Evolutionary conservation across 1,140 invertebrate species (phyloP).

Genomic region (Protaetia brevitarsis): DNA sequence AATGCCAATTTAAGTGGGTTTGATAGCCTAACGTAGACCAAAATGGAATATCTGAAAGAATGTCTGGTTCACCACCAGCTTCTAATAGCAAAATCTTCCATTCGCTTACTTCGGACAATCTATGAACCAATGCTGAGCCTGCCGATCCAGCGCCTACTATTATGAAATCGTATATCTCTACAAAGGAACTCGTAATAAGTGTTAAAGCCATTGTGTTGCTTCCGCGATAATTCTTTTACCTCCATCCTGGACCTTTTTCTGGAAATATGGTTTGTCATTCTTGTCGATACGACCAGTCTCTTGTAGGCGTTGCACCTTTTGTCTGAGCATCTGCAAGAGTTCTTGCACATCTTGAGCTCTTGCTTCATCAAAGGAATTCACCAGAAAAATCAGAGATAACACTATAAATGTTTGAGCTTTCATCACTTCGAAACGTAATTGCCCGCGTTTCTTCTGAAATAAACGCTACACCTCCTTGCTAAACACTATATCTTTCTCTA

Average conservation of each 20-base stretch:
- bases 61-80: conserved; percentile 58
- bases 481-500: too few relatives aligned
- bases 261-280: not conserved
- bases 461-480: too few relatives aligned
- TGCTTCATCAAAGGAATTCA: not conserved
- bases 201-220: not conserved
- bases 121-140: conserved; percentile 81
- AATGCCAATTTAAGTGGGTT: not conserved
- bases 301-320: not conserved
- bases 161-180: conserved; percentile 68
- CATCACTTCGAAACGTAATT: too few relatives aligned
- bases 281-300: not conserved
- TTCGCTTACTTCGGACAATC: conserved; percentile 67
- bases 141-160: conserved; percentile 87
- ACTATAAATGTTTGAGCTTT: too few relatives aligned
- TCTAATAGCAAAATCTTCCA: conserved; percentile 81
- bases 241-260: not conserved
- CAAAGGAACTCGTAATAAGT: not conserved
- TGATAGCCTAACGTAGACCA: not conserved
- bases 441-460: too few relatives aligned
- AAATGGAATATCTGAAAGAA: conserved; percentile 7
- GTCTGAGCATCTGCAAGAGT: not conserved
- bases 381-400: too few relatives aligned
- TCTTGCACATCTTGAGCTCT: not conserved
- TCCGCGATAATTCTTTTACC: not conserved